Conservation (phyloP, 2,888 invertebrate species). For the Steromphala cineraria region DNA sequence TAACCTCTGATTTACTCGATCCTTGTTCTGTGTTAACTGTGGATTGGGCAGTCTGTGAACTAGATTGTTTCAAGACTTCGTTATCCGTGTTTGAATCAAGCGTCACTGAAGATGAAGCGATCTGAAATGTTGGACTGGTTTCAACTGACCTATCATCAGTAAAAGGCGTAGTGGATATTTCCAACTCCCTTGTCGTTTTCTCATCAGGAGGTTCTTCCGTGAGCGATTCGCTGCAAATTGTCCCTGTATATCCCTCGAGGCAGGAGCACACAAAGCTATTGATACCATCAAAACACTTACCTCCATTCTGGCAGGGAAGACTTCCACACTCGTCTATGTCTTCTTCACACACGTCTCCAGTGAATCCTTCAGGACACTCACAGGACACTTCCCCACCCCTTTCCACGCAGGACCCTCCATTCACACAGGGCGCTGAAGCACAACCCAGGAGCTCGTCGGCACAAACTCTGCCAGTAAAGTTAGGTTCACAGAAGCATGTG, state of each 20-base stretch:
- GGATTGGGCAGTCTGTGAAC: too few species aligned
- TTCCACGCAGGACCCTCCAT: slow-evolving; percentile 72
- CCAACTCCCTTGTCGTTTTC: not conserved
- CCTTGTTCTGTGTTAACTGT: too few species aligned
- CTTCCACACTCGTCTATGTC: slow-evolving; percentile 87
- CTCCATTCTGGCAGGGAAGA: slow-evolving; percentile 39
- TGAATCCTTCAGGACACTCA: slow-evolving; percentile 91
- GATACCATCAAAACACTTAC: slow-evolving; percentile 10
- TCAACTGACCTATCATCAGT: not conserved
- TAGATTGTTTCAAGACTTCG: too few species aligned
- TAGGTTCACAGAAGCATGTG: not conserved
- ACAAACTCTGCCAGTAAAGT: slow-evolving; percentile 77
- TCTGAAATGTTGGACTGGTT: too few species aligned
- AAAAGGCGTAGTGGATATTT: not conserved
- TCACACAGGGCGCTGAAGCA: slow-evolving; percentile 84
- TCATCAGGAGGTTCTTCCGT: not conserved
- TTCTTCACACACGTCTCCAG: slow-evolving; percentile 90
- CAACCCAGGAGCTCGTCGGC: slow-evolving; percentile 87
- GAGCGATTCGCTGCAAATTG: not conserved
- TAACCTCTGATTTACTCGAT: too few species aligned
- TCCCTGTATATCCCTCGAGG: not conserved
- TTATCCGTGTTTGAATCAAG: too few species aligned
- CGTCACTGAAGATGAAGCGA: too few species aligned
- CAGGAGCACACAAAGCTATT: slow-evolving; percentile 14
- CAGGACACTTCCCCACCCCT: slow-evolving; percentile 92